Percentiles rank a stretch among this genome's conserved stretches.
Evolutionary conservation across 37 sponge, comb jelly and placozoan genomes (phyloP).

Genomic region (Ephydatia muelleri): DNA sequence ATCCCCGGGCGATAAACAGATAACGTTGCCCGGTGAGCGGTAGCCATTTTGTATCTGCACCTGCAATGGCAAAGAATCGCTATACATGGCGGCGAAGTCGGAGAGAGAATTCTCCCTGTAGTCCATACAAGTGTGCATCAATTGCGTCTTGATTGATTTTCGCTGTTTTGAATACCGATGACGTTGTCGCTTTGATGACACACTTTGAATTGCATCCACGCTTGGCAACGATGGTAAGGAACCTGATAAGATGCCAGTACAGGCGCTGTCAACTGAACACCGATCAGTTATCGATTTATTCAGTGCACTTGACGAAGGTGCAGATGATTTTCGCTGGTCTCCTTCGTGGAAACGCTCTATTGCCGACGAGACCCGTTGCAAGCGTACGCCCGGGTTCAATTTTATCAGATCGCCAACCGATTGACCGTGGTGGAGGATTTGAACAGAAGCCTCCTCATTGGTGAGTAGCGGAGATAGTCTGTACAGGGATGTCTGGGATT

Average conservation of each 20-base stretch:
- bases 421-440: background rate
- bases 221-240: background rate
- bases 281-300: background rate
- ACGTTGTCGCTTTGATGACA: background rate
- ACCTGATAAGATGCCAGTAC: background rate
- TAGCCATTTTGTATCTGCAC: background rate
- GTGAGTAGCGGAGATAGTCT: background rate
- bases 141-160: background rate
- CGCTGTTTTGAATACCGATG: background rate
- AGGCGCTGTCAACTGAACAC: background rate
- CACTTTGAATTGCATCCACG: background rate
- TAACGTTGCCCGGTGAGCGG: background rate
- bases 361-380: background rate
- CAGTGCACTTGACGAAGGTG: background rate
- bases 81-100: background rate
- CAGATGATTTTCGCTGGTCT: background rate
- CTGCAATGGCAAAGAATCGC: background rate
- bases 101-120: background rate
- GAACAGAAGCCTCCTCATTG: background rate
- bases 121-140: background rate
- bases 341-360: background rate
- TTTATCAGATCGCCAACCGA: background rate
- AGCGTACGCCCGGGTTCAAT: background rate
- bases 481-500: background rate
- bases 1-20: background rate